phyloP scores from a whole-genome alignment of 1,140 invertebrate species.

The Drosophila novamexicana region DNA sequence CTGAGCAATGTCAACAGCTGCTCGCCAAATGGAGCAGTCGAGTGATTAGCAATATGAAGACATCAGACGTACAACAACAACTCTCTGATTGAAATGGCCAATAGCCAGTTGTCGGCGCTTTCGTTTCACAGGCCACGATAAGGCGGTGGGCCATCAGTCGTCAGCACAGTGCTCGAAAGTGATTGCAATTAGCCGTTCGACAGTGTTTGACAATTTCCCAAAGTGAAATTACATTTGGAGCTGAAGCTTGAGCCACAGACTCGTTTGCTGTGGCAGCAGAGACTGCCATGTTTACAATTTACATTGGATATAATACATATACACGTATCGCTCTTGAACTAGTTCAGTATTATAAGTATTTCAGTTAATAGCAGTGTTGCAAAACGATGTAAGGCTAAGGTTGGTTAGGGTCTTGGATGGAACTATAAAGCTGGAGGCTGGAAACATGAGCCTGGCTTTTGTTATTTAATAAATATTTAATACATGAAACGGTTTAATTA shows the following conservation, averaged over 20 bases:
- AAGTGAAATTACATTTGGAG: conserved; percentile 8
- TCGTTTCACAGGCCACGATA: conserved; percentile 35
- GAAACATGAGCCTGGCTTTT: too few relatives aligned
- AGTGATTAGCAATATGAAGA: conserved; percentile 75
- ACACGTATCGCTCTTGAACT: too few relatives aligned
- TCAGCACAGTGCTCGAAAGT: neutral
- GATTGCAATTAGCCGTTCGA: conserved; percentile 15
- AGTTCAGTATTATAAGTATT: too few relatives aligned
- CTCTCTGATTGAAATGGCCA: conserved; percentile 64
- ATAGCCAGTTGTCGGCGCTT: conserved; percentile 45
- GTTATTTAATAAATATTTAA: too few relatives aligned
- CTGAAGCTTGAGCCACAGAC: neutral
- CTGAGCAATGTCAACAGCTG: conserved; percentile 16
- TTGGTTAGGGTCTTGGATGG: too few relatives aligned
- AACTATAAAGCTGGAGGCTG: too few relatives aligned
- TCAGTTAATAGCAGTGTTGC: too few relatives aligned
- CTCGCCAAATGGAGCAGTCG: conserved; percentile 63
- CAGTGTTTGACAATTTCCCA: conserved; percentile 18
- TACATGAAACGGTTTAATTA: too few relatives aligned
- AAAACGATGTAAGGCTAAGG: too few relatives aligned
- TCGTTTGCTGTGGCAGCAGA: too few relatives aligned
- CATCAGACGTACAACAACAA: conserved; percentile 22
- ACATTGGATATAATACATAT: too few relatives aligned
- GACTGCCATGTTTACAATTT: too few relatives aligned
- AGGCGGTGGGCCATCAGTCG: conserved; percentile 30